Evolutionary conservation across 2,797 vertebrate species (phyloP), one percentile per base, ranked within the genome.

Genomic region (Eurystomus glaucurus): DNA sequence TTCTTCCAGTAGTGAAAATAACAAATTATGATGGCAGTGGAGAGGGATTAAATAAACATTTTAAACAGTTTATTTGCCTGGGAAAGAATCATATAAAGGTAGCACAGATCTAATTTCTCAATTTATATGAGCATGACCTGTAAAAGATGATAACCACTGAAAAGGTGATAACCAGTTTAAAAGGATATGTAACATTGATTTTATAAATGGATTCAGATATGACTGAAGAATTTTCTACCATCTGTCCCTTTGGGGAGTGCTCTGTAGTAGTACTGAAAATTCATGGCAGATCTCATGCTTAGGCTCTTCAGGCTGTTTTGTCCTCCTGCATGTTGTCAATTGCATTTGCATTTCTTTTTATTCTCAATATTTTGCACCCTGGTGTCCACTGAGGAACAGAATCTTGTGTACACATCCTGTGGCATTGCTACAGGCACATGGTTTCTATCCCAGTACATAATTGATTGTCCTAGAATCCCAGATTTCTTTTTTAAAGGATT

Each of bases 101-200:
- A 91, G 48, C 45, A 70, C 5, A 87, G 62, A 35, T 58, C 54
- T 90, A 66, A 95, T 90, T 97, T 85, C 74, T 95, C 89, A 93
- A 2, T 97, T 96, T 58, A n/a, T 50, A 50, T 91, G 31, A 68
- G 23, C 45, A n/a, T 33, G n/a, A 4, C 71, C 71, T 70, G 51
- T 91, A 77, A 84, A 94, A 97, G 75, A 96, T 79, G 25, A 69
- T 76, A 72, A 88, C 58, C 26, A 39, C 22, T 51, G 33, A 50
- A 88, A 96, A 95, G 71, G 58, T 80, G 78, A 84, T 50, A 93
- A 66, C 55, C 31, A 72, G 76, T 96, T 93, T 91, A 61, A 96
- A 75, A 94, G 46, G 39, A 89, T 88, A 90, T 91, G 79, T 90
- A 96, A 76, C 82, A 94, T 31, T 86, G 93, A 97, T 96, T 97